These are phyloP conservation scores for Tribolium madens DNA, from an alignment of 1,140 invertebrate species.

Conservation along the genomic window DNA sequence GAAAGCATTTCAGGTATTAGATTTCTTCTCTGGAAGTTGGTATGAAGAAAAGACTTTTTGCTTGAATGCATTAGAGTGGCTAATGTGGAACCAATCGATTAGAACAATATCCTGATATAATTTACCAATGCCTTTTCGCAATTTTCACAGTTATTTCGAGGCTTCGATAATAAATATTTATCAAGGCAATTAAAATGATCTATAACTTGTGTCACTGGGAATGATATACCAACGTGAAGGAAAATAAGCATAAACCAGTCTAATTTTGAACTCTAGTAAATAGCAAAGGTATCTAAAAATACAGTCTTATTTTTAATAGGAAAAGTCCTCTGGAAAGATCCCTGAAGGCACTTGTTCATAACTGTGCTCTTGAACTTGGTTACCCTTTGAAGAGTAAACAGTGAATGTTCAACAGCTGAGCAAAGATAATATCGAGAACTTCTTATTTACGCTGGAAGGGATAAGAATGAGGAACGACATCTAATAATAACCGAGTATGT, in stretches of 20 bases:
- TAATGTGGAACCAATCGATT: slow-evolving; percentile 27
- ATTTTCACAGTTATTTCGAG: background rate
- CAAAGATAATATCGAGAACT: slow-evolving; percentile 28
- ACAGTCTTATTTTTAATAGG: slow-evolving; percentile 2
- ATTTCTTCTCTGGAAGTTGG: slow-evolving; percentile 13
- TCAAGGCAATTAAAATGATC: background rate
- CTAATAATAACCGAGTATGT: slow-evolving; percentile 40
- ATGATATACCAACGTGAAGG: slow-evolving; percentile 11
- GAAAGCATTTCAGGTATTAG: slow-evolving; percentile 24
- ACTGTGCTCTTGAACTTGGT: slow-evolving; percentile 35
- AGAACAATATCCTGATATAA: background rate
- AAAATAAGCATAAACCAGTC: slow-evolving; percentile 8
- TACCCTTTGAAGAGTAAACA: slow-evolving; percentile 37
- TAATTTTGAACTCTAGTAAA: slow-evolving; percentile 9
- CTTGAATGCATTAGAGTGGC: slow-evolving; percentile 4
- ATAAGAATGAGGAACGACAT: slow-evolving; percentile 37
- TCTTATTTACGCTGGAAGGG: slow-evolving; percentile 21
- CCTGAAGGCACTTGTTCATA: slow-evolving; percentile 26
- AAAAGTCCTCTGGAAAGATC: background rate
- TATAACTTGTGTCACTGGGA: background rate
- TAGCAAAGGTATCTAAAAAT: background rate
- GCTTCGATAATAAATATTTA: slow-evolving; percentile 1
- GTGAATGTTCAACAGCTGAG: slow-evolving; percentile 38
- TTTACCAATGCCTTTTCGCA: slow-evolving; percentile 6
- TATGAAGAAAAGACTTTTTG: slow-evolving; percentile 32